phyloP scores from a whole-genome alignment of 2,113 vertebrate species.

The human region DNA sequence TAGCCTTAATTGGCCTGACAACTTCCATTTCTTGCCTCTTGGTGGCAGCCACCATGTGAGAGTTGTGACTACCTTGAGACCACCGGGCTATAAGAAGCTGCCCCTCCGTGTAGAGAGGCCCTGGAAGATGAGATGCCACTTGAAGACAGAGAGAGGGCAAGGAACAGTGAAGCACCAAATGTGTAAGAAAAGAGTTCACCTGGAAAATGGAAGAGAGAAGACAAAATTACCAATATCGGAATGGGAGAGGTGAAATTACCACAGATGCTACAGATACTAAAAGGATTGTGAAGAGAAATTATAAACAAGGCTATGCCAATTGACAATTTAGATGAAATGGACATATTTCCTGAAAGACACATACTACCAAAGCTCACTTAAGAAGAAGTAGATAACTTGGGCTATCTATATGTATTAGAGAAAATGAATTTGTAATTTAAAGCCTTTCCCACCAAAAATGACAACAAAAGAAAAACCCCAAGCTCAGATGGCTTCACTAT shows the following conservation, averaged over 20 bases:
- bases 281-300: not conserved
- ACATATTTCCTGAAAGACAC: not conserved
- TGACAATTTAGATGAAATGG: not conserved
- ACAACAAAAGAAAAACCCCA: not conserved
- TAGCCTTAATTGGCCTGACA: not conserved
- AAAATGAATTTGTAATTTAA: not conserved
- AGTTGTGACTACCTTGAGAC: not conserved
- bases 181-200: not conserved
- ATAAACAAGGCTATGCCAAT: not conserved
- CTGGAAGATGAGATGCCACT: not conserved
- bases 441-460: not conserved
- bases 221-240: not conserved
- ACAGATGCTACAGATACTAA: not conserved
- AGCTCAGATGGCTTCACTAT: not conserved
- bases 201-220: not conserved
- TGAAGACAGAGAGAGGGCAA: not conserved
- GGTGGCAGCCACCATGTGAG: not conserved
- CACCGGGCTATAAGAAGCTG: not conserved
- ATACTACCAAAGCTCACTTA: not conserved
- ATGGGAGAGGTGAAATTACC: not conserved
- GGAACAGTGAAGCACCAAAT: not conserved
- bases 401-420: not conserved
- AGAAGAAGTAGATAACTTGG: not conserved
- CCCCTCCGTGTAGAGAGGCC: not conserved
- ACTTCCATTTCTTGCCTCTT: not conserved